Evolutionary conservation across 2,888 invertebrate species (phyloP), one percentile per base, ranked within the genome.

Genomic region (Drosophila pseudotalamancana): DNA sequence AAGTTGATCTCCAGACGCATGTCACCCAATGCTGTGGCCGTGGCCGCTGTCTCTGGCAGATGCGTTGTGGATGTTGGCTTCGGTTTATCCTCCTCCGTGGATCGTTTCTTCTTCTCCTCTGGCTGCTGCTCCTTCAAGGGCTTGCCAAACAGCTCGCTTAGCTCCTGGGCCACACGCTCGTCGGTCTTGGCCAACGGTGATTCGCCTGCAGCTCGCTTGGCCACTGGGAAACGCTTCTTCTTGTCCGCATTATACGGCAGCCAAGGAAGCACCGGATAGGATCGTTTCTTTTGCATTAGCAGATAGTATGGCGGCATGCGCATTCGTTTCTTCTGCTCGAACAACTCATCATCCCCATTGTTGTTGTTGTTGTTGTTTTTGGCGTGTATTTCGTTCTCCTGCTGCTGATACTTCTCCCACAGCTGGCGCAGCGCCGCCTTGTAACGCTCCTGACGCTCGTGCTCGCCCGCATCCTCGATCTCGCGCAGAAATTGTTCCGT

Each of bases 141-240:
- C 16, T 78, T 85, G 53, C 85, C 80, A 86, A 95, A 95, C 62
- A 95, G 93, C 86, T 93, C 94, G 35, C 94, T 94, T 35, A 95
- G 90, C 80, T 95, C 95, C 88, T 94, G 93, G 23, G 94, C 93
- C 9, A 95, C 94, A 89, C 94, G 94, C 2, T 95, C 95, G 86
- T 95, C 95, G 1, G 95, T 95, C 45, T 94, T 93, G 21, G 72
- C 78, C n/a, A 81, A 43, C 9, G 80, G 77, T 0, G 92, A 62
- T 79, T 92, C 12, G 9, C 76, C 75, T 66, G 93, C 93, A 46
- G 95, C 95, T 1, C 95, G 92, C 88, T 95, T 95, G 3, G 94
- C 91, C 0, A 95, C 94, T 4, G 95, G 94, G 81, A 94, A 95
- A 3, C 94, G 92, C 90, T 95, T 95, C 55, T 89, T 88, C 18